phyloP scores from a whole-genome alignment of 2,113 vertebrate genomes.

The Casuarius casuarius region DNA sequence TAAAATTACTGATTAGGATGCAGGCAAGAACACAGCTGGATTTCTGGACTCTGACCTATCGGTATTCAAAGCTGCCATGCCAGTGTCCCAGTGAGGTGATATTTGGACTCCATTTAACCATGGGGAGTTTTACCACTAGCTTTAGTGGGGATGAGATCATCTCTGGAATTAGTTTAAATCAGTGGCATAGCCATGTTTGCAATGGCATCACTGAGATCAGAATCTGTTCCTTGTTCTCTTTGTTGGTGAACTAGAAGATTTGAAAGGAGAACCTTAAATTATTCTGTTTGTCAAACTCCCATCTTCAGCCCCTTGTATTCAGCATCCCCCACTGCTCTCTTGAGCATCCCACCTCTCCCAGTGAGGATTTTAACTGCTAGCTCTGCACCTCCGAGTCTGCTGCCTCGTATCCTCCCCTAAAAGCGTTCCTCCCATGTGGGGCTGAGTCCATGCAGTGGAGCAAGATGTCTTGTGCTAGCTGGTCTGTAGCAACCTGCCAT shows the following conservation, averaged over 20 bases:
- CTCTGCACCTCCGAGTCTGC: background rate
- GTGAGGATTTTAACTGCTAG: background rate
- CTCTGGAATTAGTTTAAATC: background rate
- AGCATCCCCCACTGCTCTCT: background rate
- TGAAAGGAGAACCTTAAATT: background rate
- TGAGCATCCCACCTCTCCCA: background rate
- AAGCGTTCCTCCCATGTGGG: background rate
- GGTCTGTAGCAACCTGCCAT: background rate
- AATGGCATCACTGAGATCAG: background rate
- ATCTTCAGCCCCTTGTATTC: background rate
- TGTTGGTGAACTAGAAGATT: background rate
- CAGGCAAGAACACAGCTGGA: background rate
- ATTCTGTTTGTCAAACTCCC: background rate
- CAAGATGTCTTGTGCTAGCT: background rate
- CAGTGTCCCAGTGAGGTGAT: background rate
- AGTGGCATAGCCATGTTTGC: background rate
- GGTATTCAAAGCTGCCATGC: background rate
- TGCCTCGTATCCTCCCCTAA: background rate
- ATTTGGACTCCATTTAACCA: background rate
- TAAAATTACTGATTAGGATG: background rate
- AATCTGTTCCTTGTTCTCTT: background rate
- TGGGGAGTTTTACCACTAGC: accelerated
- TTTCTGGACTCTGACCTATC: background rate
- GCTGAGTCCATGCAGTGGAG: background rate
- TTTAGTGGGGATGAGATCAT: background rate